Evolutionary conservation across 2,888 invertebrate species (phyloP).

Genomic region (Piscicola geometra): DNA sequence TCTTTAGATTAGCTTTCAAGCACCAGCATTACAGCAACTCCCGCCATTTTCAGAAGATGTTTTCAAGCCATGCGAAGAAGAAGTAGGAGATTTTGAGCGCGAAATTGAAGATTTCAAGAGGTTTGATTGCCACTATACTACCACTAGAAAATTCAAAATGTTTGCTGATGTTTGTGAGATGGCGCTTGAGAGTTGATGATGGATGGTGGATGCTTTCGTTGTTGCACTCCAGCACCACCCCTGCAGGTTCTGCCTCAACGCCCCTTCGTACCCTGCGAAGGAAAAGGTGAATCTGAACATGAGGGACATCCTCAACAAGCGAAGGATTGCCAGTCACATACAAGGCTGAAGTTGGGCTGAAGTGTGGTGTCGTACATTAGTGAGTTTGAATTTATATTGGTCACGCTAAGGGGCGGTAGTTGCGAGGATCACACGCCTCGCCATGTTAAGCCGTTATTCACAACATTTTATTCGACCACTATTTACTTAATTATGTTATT

Average conservation of each 20-base stretch:
- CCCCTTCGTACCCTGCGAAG: slow-evolving; percentile 71
- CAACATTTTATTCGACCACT: too few species aligned
- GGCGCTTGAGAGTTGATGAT: background rate
- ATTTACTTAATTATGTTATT: too few species aligned
- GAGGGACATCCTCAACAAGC: slow-evolving; percentile 63
- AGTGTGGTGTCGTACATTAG: too few species aligned
- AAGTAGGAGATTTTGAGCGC: slow-evolving; percentile 73
- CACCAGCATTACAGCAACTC: too few species aligned
- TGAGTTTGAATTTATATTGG: too few species aligned
- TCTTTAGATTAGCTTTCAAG: too few species aligned
- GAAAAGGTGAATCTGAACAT: slow-evolving; percentile 71
- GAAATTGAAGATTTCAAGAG: slow-evolving; percentile 82
- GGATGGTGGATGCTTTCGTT: background rate
- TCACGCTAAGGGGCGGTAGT: too few species aligned
- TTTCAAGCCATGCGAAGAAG: slow-evolving; percentile 75
- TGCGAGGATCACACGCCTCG: too few species aligned
- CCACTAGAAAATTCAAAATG: too few species aligned
- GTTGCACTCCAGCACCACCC: too few species aligned
- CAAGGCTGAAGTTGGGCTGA: background rate
- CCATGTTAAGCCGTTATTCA: too few species aligned
- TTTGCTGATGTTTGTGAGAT: background rate
- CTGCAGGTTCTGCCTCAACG: slow-evolving; percentile 69
- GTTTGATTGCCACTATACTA: slow-evolving; percentile 47
- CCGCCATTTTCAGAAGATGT: slow-evolving; percentile 67
- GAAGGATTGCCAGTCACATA: slow-evolving; percentile 43